phyloP scores from a whole-genome alignment of 2,888 invertebrate species.

The Apamea epomidion region DNA sequence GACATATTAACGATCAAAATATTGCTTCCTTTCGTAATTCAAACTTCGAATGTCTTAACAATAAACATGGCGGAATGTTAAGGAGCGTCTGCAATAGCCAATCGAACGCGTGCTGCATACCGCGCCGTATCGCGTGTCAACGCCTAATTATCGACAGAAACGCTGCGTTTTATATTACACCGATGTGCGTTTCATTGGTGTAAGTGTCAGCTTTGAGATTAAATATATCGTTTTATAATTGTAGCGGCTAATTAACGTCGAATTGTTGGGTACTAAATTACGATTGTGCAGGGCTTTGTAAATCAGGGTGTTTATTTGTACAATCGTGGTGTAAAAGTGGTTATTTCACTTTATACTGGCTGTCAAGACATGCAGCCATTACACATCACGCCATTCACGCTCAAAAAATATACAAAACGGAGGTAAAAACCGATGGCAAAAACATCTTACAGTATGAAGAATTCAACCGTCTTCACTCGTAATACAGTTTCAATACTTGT shows the following conservation, averaged over 20 bases:
- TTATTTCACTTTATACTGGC: slow-evolving; percentile 14
- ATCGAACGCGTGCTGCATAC: slow-evolving; percentile 56
- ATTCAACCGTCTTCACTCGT: slow-evolving; percentile 7
- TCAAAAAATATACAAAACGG: slow-evolving; percentile 12
- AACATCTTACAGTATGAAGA: slow-evolving; percentile 16
- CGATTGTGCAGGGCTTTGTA: slow-evolving; percentile 35
- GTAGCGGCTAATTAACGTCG: slow-evolving; percentile 39
- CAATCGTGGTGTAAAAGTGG: slow-evolving; percentile 34
- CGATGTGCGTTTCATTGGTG: slow-evolving; percentile 50
- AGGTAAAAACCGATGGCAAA: slow-evolving; percentile 33
- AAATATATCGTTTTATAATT: slow-evolving; percentile 57
- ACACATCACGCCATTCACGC: slow-evolving; percentile 30
- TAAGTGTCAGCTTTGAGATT: slow-evolving; percentile 56
- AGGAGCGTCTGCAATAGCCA: slow-evolving; percentile 53
- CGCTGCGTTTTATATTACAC: slow-evolving; percentile 47
- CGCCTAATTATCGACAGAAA: slow-evolving; percentile 54
- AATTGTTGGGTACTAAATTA: slow-evolving; percentile 33
- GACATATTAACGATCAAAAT: neutral
- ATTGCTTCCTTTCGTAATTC: slow-evolving; percentile 34
- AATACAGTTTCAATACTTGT: slow-evolving; percentile 12
- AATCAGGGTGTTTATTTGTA: slow-evolving; percentile 42
- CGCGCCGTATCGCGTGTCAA: slow-evolving; percentile 59
- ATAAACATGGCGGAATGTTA: slow-evolving; percentile 46
- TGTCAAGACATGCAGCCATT: slow-evolving; percentile 21
- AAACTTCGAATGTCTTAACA: slow-evolving; percentile 40